Evolutionary conservation across 1,140 invertebrate genomes (phyloP).

Genomic region (Solenopsis invicta): DNA sequence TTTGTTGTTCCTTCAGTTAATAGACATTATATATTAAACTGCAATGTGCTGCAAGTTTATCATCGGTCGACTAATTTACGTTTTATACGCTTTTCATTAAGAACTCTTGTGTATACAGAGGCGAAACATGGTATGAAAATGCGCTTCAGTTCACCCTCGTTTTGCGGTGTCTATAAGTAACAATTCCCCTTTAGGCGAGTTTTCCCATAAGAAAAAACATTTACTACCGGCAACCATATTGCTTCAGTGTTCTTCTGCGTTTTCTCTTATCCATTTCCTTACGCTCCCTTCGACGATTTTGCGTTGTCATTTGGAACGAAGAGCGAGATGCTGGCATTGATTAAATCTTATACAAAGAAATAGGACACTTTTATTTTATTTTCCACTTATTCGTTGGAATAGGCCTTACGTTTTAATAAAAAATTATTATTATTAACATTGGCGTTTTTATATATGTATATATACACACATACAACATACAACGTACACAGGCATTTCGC

Average conservation of each 20-base stretch:
- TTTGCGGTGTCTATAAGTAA: constrained; percentile 25
- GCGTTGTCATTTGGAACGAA: constrained; percentile 11
- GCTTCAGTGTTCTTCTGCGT: constrained; percentile 34
- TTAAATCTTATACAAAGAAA: constrained; percentile 77
- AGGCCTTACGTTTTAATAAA: constrained; percentile 75
- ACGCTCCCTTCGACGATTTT: background rate
- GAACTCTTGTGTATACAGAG: constrained; percentile 59
- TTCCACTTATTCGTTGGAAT: constrained; percentile 47
- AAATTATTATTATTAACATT: constrained; percentile 28
- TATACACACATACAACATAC: too few relatives aligned
- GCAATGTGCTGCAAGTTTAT: background rate
- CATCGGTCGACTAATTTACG: constrained; percentile 68
- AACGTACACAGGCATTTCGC: too few relatives aligned
- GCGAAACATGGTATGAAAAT: constrained; percentile 54
- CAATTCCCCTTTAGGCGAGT: constrained; percentile 67
- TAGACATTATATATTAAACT: background rate
- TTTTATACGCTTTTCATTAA: constrained; percentile 79
- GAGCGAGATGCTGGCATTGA: constrained; percentile 70
- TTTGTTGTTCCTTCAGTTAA: background rate
- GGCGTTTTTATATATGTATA: background rate
- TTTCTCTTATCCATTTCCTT: constrained; percentile 24
- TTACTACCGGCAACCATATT: constrained; percentile 67
- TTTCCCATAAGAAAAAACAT: constrained; percentile 77
- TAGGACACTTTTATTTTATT: constrained; percentile 64
- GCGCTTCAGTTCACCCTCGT: constrained; percentile 28